These are phyloP conservation scores for Leucosticte australis DNA, from an alignment of 2,113 vertebrate genomes.

Conservation along the genomic window DNA sequence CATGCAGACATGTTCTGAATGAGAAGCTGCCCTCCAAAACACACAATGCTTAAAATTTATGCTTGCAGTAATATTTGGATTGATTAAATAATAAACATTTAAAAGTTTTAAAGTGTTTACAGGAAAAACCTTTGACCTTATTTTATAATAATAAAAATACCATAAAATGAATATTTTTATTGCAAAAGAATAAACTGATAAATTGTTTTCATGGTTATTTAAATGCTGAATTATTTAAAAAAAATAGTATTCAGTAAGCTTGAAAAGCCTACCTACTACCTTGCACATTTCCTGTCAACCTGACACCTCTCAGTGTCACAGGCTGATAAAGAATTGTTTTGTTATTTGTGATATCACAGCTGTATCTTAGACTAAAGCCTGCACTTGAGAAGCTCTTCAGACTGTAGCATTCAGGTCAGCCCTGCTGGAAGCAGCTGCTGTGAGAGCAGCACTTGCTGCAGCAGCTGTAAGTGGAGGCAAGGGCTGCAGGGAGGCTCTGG, in stretches of 20 bases:
- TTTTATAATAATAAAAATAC: background rate
- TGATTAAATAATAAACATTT: background rate
- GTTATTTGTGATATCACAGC: background rate
- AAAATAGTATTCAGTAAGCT: background rate
- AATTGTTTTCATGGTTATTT: background rate
- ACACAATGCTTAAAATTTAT: background rate
- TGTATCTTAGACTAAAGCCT: background rate
- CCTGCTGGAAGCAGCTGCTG: background rate
- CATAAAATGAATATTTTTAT: background rate
- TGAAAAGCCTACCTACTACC: background rate
- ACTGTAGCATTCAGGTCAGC: background rate
- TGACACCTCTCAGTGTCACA: background rate
- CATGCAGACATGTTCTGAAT: background rate
- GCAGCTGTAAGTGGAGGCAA: background rate
- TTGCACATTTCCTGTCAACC: background rate
- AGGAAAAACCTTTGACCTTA: background rate
- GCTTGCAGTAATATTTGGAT: background rate
- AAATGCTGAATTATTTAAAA: background rate
- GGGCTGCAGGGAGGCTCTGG: background rate
- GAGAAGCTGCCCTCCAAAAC: background rate
- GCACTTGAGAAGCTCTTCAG: background rate
- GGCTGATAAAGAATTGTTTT: background rate
- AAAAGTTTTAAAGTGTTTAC: background rate
- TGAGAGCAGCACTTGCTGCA: fast-evolving
- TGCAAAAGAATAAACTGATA: background rate